Conservation (phyloP, 2,888 invertebrate species). For the Aphidoletes aphidimyza region DNA sequence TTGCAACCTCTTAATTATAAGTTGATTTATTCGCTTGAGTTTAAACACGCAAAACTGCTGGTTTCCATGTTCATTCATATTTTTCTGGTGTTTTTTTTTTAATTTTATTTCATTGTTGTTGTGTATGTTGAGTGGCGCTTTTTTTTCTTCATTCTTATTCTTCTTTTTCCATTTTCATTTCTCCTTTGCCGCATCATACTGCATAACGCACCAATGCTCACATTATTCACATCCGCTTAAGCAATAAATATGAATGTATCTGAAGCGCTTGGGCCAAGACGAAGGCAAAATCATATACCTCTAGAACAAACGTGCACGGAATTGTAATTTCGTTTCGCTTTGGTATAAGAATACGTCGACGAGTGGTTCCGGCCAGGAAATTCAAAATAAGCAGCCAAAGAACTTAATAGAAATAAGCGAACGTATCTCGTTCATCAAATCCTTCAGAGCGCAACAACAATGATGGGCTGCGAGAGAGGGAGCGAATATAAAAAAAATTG, state of each 20-base stretch:
- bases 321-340: background rate
- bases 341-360: background rate
- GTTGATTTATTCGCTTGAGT: constrained; percentile 3
- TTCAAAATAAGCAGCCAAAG: background rate
- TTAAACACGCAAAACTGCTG: constrained; percentile 6
- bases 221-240: constrained; percentile 47
- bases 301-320: background rate
- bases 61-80: constrained; percentile 26
- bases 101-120: too few species aligned
- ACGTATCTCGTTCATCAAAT: background rate
- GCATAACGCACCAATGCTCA: constrained; percentile 40
- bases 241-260: constrained; percentile 33
- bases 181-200: background rate
- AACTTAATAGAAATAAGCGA: constrained; percentile 13
- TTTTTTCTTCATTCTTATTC: background rate
- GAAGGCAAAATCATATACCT: background rate
- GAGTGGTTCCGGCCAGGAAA: background rate
- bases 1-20: constrained; percentile 47
- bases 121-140: too few species aligned
- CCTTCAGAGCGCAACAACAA: too few species aligned
- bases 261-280: too few species aligned
- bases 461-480: too few species aligned
- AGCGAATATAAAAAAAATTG: background rate
- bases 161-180: too few species aligned
- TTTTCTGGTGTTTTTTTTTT: too few species aligned